Conservation (phyloP, 2,113 vertebrate genomes). For the Malurus cyaneus region DNA sequence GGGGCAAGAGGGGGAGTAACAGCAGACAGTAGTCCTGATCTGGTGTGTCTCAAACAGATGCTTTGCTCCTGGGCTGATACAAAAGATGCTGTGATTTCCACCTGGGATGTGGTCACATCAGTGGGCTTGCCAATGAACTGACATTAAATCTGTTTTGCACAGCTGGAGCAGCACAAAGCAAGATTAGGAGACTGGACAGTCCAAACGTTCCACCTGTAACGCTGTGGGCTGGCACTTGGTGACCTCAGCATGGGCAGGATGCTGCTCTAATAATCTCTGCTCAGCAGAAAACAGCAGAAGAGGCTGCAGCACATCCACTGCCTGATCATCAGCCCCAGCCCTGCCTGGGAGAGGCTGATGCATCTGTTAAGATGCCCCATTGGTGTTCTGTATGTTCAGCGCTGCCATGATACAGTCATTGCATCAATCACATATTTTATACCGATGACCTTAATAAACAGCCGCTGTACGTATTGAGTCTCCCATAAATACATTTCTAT, state of each 20-base stretch:
- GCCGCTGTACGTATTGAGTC: conserved; percentile 29
- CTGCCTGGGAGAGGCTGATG: background rate
- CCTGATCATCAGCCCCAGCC: background rate
- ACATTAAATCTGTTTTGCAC: background rate
- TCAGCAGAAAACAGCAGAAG: background rate
- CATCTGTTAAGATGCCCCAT: background rate
- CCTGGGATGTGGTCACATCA: background rate
- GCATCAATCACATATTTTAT: conserved; percentile 40
- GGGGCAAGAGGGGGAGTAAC: background rate
- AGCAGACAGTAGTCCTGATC: background rate
- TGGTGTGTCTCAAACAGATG: background rate
- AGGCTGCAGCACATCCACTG: background rate
- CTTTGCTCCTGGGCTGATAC: background rate
- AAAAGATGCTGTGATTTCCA: background rate
- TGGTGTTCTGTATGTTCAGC: background rate
- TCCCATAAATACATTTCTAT: conserved; percentile 47
- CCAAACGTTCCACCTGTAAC: background rate
- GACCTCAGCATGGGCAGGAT: background rate
- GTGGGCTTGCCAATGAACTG: background rate
- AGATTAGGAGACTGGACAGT: background rate
- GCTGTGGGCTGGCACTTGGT: background rate
- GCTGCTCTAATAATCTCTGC: background rate
- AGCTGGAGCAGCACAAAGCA: background rate
- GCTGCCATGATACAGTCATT: background rate
- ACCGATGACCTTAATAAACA: conserved; percentile 59